These are phyloP conservation scores for Sylvilagus bachmani DNA, from an alignment of 2,113 vertebrate genomes.

Conservation along the genomic window DNA sequence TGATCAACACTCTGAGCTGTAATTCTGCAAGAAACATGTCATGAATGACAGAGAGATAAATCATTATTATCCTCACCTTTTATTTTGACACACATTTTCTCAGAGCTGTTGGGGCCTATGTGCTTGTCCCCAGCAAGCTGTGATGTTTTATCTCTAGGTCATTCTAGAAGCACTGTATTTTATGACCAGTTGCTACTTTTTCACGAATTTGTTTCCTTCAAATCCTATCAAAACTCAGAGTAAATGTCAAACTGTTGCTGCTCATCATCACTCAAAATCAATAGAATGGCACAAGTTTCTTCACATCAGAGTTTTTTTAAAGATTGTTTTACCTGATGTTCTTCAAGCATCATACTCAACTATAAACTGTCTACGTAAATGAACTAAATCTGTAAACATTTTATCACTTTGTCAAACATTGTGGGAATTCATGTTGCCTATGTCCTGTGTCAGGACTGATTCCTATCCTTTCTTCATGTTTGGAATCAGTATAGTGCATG, in stretches of 20 bases:
- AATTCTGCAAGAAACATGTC: neutral
- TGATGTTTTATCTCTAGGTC: neutral
- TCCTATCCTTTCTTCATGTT: neutral
- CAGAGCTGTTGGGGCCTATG: no score
- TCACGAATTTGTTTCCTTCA: neutral
- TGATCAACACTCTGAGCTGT: neutral
- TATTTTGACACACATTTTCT: neutral
- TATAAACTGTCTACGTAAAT: neutral
- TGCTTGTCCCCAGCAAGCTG: neutral
- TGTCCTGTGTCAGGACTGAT: neutral
- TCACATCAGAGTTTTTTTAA: neutral
- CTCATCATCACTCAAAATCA: conserved; percentile 18
- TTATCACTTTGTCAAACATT: conserved; percentile 36
- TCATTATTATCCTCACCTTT: neutral
- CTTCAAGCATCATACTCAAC: neutral
- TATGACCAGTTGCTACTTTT: neutral
- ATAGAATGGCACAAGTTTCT: neutral
- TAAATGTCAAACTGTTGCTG: conserved; percentile 11
- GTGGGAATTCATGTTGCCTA: neutral
- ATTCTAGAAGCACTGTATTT: neutral
- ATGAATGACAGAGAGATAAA: neutral
- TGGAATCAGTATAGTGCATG: neutral
- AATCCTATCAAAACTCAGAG: neutral
- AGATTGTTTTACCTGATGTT: neutral
- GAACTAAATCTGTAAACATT: neutral